Evolutionary conservation across 2,113 vertebrate genomes (phyloP), one percentile per base, ranked within the genome.

Genomic region (Barbus barbus): DNA sequence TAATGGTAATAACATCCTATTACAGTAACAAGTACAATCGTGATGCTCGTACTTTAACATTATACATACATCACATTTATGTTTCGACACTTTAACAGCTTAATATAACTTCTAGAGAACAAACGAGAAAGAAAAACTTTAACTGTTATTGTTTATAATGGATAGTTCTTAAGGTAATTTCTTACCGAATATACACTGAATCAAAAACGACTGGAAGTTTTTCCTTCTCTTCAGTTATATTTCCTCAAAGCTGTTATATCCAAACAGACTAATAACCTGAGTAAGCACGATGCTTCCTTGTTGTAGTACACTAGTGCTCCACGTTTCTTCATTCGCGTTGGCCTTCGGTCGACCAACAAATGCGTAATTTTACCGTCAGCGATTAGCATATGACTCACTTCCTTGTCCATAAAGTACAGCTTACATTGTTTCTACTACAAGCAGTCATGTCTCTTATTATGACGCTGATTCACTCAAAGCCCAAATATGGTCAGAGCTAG

Each of bases 361-460:
- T 22, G 61, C 87, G 89, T 85, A 88, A 87, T 86, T 48, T 93
- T 93, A 89, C 92, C 90, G 90, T 91, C 88, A 92, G 81, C 4
- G 87, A 82, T 33, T 67, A 51, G 82, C 75, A 53, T n/a, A 67
- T 94, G 93, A 95, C 91, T 94, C 93, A 94, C 92, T 95, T 94
- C 92, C 93, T 89, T 73, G 76, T 84, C 87, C 85, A 38, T 31
- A 48, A 61, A 48, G n/a, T 63, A 63, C 77, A 44, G 69, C 5
- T 72, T 24, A 41, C 31, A 33, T 18, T 9, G 48, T 6, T 78
- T 58, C 33, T 24, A 77, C 28, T n/a, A 77, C 28, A 36, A 56
- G 28, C 75, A 58, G 51, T 36, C 36, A n/a, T 24, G 69, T 44
- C 36, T 44, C 22, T 72, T 38, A 69, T 31, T 18, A 33, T 56